Evolutionary conservation across 53 echinoderm and acorn worm species (phyloP).

Genomic region (Antedon mediterranea): DNA sequence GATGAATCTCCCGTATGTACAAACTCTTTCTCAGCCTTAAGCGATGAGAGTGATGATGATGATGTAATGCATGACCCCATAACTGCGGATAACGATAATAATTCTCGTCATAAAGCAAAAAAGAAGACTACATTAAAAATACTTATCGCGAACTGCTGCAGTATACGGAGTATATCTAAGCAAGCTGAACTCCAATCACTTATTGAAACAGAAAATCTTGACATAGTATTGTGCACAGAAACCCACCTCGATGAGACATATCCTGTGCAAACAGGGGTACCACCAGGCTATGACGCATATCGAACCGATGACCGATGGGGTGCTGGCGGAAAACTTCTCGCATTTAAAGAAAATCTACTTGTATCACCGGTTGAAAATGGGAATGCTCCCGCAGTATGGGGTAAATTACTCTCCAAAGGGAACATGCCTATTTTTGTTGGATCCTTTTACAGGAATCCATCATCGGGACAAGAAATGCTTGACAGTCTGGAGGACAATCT

Average conservation of each 20-base stretch:
- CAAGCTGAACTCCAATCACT: conserved; percentile 24
- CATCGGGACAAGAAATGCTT: background rate
- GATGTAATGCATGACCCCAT: no score
- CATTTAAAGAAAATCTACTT: background rate
- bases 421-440: conserved; percentile 11
- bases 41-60: no score
- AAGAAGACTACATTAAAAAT: background rate
- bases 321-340: background rate
- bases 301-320: conserved; percentile 2
- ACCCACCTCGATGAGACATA: conserved; percentile 6
- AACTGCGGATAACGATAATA: no score
- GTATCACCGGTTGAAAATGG: conserved; percentile 4
- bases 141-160: conserved; percentile 2
- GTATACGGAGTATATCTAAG: conserved; percentile 18
- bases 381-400: background rate
- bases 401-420: conserved; percentile 15
- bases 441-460: conserved; percentile 19
- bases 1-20: background rate
- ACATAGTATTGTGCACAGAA: conserved; percentile 2
- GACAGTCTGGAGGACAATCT: no score
- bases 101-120: no score
- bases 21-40: background rate
- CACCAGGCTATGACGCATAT: conserved; percentile 3
- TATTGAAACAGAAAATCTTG: conserved; percentile 7
- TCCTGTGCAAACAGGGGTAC: conserved; percentile 7